Evolutionary conservation across 2,113 vertebrate genomes (phyloP), one percentile per base, ranked within the genome.

Genomic region (Rostratula benghalensis): DNA sequence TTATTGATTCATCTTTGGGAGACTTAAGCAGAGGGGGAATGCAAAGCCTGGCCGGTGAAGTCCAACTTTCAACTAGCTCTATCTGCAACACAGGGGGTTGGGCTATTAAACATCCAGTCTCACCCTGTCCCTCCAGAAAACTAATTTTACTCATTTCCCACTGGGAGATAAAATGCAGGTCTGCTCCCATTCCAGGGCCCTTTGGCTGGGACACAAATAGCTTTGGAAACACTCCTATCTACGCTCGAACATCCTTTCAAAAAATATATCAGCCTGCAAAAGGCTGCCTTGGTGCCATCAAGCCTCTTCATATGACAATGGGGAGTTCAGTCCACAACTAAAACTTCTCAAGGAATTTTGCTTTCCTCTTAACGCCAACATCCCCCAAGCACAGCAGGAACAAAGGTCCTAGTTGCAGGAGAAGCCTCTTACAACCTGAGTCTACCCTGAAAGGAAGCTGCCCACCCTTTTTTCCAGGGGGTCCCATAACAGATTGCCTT

Each of bases 131-230:
- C 92, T 79, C 83, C 80, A 83, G 86, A 94, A 97, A 96, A 93
- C 91, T 93, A 64, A 84, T 96, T 96, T 96, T 92, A 92, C 67
- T 93, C 61, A 57, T 95, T 94, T 96, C 95, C 93, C 92, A 90
- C 48, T 39, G 86, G 89, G 92, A 96, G 92, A 89, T 94, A 92
- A 93, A 90, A 95, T 30, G n/a, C 87, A 97, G 93, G 93, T 96
- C 91, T 65, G 87, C 81, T 92, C 74, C 96, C 84, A 89, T 76
- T 73, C 65, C 83, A 87, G 74, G 41, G 67, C 46, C 60, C 88
- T 84, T 89, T 71, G 89, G 65, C 95, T 95, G 76, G 65, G 87
- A 92, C 81, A 89, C 91, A 96, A 92, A 96, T 82, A 92, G 83
- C 86, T 92, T 92, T 95, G 87, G 83, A 83, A 96, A 85, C 50